Evolutionary conservation across 1,140 invertebrate species (phyloP).

Genomic region (Carcinoscorpius rotundicauda): DNA sequence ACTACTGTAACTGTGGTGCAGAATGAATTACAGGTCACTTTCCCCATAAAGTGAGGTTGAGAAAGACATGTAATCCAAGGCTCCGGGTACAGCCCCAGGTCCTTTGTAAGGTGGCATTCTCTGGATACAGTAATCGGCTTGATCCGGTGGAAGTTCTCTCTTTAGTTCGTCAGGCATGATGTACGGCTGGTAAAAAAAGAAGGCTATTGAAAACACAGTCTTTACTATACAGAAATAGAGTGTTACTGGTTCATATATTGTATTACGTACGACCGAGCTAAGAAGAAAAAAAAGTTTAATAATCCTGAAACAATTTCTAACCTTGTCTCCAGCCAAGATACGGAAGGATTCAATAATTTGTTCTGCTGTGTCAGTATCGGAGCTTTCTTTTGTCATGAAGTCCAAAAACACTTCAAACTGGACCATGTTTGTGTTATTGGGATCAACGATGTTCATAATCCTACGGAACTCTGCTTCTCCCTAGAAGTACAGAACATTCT

Average conservation of each 20-base stretch:
- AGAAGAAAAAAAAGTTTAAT: too few relatives aligned
- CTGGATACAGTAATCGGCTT: conserved; percentile 98
- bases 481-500: conserved; percentile 25
- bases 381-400: conserved; percentile 98
- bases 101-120: conserved; percentile 94
- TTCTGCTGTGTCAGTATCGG: conserved; percentile 75
- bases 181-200: conserved; percentile 59
- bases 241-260: too few relatives aligned
- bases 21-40: conserved; percentile 68
- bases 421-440: conserved; percentile 90
- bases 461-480: conserved; percentile 97
- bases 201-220: too few relatives aligned
- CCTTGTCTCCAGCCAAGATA: conserved; percentile 97
- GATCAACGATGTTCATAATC: conserved; percentile 93
- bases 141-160: conserved; percentile 93
- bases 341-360: conserved; percentile 99
- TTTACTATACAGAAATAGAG: too few relatives aligned
- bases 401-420: conserved; percentile 99
- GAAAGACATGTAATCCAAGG: conserved; percentile 98
- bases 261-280: too few relatives aligned
- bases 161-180: conserved; percentile 94
- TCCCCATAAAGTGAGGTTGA: conserved; percentile 97
- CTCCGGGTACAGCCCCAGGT: conserved; percentile 65
- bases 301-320: conserved; percentile 33
- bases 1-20: too few relatives aligned